These are phyloP conservation scores for Lethenteron reissneri DNA, from an alignment of 2,113 vertebrate genomes.

Conservation along the genomic window DNA sequence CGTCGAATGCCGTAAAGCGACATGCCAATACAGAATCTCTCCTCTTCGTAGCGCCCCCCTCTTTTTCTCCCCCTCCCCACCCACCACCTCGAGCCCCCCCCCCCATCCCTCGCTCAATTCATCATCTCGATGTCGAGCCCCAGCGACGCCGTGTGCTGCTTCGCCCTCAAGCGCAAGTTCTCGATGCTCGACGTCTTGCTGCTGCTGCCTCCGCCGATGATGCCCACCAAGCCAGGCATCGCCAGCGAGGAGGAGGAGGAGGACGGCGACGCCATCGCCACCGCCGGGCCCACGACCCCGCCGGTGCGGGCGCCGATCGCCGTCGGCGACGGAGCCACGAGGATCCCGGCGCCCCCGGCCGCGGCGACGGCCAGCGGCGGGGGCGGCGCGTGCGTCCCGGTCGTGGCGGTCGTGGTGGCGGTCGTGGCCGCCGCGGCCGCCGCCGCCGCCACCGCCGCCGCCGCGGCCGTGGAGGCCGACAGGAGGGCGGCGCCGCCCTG, in stretches of 20 bases:
- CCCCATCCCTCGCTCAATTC: too few relatives aligned
- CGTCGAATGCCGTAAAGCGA: too few relatives aligned
- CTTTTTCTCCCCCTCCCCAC: too few relatives aligned
- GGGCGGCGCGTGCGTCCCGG: too few relatives aligned
- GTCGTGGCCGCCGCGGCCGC: not conserved
- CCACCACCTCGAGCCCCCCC: too few relatives aligned
- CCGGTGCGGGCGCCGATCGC: not conserved
- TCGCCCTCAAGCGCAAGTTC: constrained; percentile 80
- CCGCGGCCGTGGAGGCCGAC: constrained; percentile 27
- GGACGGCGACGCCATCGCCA: not conserved
- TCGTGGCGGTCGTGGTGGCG: constrained; percentile 25
- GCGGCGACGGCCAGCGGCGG: not conserved
- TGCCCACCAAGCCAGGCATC: too few relatives aligned
- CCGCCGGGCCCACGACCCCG: not conserved
- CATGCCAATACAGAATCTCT: too few relatives aligned
- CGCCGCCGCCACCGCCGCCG: too few relatives aligned
- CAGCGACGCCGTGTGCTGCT: constrained; percentile 80
- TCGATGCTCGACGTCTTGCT: constrained; percentile 98
- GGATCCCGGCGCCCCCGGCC: not conserved
- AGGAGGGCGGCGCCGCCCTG: constrained; percentile 38
- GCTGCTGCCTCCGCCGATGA: constrained; percentile 14
- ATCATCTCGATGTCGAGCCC: constrained; percentile 38
- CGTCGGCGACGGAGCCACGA: not conserved
- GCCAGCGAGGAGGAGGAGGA: not conserved
- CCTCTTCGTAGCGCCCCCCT: too few relatives aligned